Percentiles rank a stretch among this genome's conserved stretches.
These are phyloP conservation scores for Porites divaricata DNA, from an alignment of 92 coral and sea anemone species.

Conservation along the genomic window DNA sequence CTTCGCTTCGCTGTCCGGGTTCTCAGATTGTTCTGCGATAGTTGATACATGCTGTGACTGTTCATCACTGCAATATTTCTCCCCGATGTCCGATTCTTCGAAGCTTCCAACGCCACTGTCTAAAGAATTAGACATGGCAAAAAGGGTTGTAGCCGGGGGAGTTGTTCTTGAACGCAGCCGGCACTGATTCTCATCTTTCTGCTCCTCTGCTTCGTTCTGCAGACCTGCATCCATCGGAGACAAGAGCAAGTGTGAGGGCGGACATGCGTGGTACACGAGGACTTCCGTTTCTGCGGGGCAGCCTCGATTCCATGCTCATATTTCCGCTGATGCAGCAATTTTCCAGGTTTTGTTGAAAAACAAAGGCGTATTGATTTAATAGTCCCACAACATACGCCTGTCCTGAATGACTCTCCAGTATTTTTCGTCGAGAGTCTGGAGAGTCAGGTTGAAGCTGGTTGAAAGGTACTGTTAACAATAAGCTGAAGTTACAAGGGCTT, in stretches of 20 bases:
- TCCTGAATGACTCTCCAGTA: no score
- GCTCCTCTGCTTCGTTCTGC: slow-evolving; percentile 26
- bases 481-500: no score
- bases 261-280: slow-evolving; percentile 80
- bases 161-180: slow-evolving; percentile 31
- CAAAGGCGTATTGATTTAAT: no score
- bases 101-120: slow-evolving; percentile 78
- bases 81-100: slow-evolving; percentile 66
- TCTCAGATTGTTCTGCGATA: slow-evolving; percentile 34
- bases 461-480: no score
- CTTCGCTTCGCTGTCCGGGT: slow-evolving; percentile 43
- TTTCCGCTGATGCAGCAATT: slow-evolving; percentile 27
- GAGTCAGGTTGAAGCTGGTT: no score
- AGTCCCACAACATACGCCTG: no score
- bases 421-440: no score
- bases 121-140: slow-evolving; percentile 47
- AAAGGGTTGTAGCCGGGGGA: slow-evolving; percentile 37
- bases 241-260: background rate
- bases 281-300: slow-evolving; percentile 1
- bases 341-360: background rate
- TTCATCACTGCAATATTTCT: slow-evolving; percentile 56
- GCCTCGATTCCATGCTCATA: slow-evolving; percentile 52
- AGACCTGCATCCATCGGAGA: slow-evolving; percentile 43
- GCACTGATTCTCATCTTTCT: slow-evolving; percentile 36
- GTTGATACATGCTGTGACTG: slow-evolving; percentile 46